Base-by-base conservation (phyloP, 2,888 invertebrate genomes). In the Acrobasis repandana region DNA sequence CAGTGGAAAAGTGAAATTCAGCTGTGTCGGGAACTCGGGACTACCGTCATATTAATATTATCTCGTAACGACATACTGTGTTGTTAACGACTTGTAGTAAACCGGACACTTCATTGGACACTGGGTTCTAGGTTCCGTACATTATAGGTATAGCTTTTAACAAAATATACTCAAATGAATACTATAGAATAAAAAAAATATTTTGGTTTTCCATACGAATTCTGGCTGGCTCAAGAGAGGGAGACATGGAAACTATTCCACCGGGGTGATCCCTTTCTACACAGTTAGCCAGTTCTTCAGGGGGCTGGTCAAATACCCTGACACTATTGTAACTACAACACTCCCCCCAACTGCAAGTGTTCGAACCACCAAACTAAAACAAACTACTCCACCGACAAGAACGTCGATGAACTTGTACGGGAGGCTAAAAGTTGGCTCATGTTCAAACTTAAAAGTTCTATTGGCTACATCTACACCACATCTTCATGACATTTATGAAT, bases 251-350 rank as follows among this genome's bases (percentile, higher is more conserved):
- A n/a, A n/a, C n/a, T n/a, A n/a, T n/a, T n/a, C n/a, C n/a, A n/a
- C n/a, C n/a, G n/a, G n/a, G 77, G 89, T 88, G 89, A 80, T 88
- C 85, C 65, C 38, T 64, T 80, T 86, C 90, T 90, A 89, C 88
- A 66, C 85, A 88, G 90, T 82, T 75, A 81, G 75, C 80, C 85
- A 85, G 90, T 73, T 6, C 38, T 68, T 72, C 71, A 75, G 76
- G 82, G 88, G 80, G 84, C 89, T 88, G 87, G 82, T 75, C 65
- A 0, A 61, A 69, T 9, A 80, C 76, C 71, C 77, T 76, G 73
- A 82, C 69, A 73, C 69, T 72, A 59, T 73, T 73, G 80, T 79
- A 64, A 69, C 81, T 66, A 60, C n/a, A 72, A 89, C 67, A 86
- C 86, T 86, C 80, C 63, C 69, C 63, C 77, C 77, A 70, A 73